A percentile compares a stretch with the other conserved stretches of the same genome.
These are phyloP conservation scores for Meandrina meandrites DNA, from an alignment of 92 coral and sea anemone genomes.

Conservation along the genomic window DNA sequence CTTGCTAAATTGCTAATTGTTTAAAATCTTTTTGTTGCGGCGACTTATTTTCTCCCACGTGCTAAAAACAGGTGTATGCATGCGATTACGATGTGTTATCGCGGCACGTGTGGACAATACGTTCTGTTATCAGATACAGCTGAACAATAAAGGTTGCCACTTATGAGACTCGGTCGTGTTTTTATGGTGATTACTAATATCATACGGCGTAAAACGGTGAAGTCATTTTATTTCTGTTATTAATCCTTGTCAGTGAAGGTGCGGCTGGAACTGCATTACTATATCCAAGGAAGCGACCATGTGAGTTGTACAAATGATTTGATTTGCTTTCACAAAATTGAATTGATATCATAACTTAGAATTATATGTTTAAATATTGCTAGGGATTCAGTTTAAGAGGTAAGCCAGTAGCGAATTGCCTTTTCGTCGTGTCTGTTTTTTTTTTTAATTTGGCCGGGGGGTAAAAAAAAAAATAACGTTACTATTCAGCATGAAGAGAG, in stretches of 20 bases:
- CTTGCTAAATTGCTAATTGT: neutral
- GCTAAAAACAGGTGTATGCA: slow-evolving; percentile 37
- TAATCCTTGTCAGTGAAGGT: neutral
- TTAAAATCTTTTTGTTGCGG: slow-evolving; percentile 14
- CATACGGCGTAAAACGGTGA: neutral
- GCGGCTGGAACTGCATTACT: neutral
- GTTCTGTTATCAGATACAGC: slow-evolving; percentile 31
- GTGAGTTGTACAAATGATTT: neutral
- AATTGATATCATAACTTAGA: neutral
- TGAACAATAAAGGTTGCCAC: slow-evolving; percentile 29
- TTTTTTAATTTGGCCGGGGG: neutral
- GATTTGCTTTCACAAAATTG: neutral
- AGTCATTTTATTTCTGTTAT: neutral
- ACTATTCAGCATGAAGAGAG: neutral
- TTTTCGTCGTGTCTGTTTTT: too few relatives aligned
- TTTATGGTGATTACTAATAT: neutral
- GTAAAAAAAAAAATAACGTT: too few relatives aligned
- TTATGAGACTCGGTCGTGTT: slow-evolving; percentile 4
- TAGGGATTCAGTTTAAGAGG: neutral
- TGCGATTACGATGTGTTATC: slow-evolving; percentile 4
- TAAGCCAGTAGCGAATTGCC: neutral
- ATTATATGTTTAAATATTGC: neutral
- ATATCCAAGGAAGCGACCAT: neutral
- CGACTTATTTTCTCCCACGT: slow-evolving; percentile 34
- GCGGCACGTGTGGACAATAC: neutral